Base-by-base conservation (phyloP, 1,140 invertebrate genomes). In the Notospermus geniculatus region DNA sequence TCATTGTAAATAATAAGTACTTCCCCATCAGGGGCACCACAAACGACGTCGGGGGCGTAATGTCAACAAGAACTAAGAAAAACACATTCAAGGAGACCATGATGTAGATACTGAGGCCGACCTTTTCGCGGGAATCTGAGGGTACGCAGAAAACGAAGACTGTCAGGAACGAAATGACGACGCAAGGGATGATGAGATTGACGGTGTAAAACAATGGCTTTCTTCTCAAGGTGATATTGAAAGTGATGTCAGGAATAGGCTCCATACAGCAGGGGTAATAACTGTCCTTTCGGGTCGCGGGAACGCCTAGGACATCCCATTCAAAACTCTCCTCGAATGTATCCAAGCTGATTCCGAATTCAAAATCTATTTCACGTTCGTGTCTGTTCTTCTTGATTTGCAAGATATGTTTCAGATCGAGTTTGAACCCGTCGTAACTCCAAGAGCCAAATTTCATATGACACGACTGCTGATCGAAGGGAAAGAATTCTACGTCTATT, bases 261-360 rank as follows among this genome's bases (percentile, higher is more conserved):
- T 93, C 91, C 75, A 76, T 54, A 82, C 94, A 97, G 83, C 95
- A 97, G 15, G 93, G 95, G 83, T 98, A 80, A 54, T 73, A 71
- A 23, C 73, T 74, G 30, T 66, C 61, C 50, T 72, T 75, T 27
- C 74, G 71, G 53, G 65, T 50, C 1, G 78, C 80, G 4, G 96
- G 95, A 59, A 98, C 96, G 83, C 94, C 91, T 55, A 99, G 85
- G 74, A 99, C 95, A 81, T 99, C 97, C 97, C 97, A 99, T 84
- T 98, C 97, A 17, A 98, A 95, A 32, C 92, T 97, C 85, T 64
- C 63, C 58, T 80, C 79, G 60, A 73, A 81, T 46, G 75, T 77
- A 25, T 66, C 69, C 22, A 81, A 57, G 60, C 80, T 77, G 22
- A 80, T 76, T 13, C 74, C 78, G 46, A 23, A 23, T n/a, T 27